Percentiles rank a stretch among this genome's conserved stretches.
phyloP scores from a whole-genome alignment of 30 jellyfish, hydroid and myxozoan species.

The Aurelia sp. region DNA sequence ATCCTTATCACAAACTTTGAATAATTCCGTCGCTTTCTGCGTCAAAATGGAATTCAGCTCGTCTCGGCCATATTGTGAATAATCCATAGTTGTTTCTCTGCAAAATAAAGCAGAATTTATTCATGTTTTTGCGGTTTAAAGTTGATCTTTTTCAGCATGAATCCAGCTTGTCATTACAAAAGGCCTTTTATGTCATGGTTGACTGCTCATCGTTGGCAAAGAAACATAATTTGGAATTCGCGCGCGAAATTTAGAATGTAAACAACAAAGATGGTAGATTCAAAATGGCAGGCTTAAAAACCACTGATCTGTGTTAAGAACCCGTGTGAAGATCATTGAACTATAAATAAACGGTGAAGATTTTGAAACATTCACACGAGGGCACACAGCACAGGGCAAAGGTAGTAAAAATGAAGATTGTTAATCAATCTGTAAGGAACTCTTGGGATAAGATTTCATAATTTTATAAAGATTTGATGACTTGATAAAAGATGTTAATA shows the following conservation, averaged over 20 bases:
- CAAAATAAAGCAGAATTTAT: not conserved
- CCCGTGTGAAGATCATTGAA: no score
- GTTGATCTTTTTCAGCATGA: no score
- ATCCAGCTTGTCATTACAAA: not conserved
- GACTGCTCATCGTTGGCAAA: conserved; percentile 41
- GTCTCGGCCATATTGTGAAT: conserved; percentile 71
- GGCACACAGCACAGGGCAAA: no score
- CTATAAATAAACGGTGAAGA: no score
- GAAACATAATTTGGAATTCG: conserved; percentile 34
- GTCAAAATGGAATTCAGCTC: conserved; percentile 76
- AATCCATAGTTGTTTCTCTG: conserved; percentile 83
- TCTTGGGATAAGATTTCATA: no score
- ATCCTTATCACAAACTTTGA: conserved; percentile 84
- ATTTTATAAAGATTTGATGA: no score
- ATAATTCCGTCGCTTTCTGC: conserved; percentile 88
- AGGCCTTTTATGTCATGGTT: conserved; percentile 25
- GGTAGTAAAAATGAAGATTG: no score
- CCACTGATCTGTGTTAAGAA: no score
- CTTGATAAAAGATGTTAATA: no score
- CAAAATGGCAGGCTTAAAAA: conserved; percentile 7
- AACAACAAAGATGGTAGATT: conserved; percentile 22
- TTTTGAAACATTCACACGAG: no score
- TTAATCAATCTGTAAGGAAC: no score
- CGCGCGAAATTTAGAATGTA: conserved; percentile 21
- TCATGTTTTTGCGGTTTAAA: not conserved